Conservation (phyloP, 2,113 vertebrate genomes). For the Plecotus auritus region DNA sequence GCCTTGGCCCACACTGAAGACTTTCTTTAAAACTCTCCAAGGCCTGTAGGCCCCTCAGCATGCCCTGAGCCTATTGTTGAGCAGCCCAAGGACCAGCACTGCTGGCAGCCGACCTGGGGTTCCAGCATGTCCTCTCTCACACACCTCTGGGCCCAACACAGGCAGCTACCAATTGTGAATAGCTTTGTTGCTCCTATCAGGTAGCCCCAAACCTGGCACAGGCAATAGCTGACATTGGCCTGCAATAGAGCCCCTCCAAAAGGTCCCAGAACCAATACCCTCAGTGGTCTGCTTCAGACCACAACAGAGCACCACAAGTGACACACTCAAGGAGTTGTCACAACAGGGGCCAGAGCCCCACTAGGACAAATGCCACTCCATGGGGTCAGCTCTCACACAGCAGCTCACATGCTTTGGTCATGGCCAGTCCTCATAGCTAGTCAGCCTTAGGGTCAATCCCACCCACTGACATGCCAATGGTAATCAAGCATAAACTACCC, state of each 20-base stretch:
- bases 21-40: not conserved
- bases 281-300: not conserved
- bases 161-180: not conserved
- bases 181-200: not conserved
- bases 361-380: not conserved
- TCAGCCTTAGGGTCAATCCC: not conserved
- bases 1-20: not conserved
- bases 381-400: not conserved
- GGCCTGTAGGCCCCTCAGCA: not conserved
- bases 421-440: not conserved
- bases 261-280: not conserved
- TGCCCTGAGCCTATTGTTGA: not conserved
- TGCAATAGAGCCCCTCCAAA: not conserved
- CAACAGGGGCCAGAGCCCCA: not conserved
- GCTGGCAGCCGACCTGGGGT: not conserved
- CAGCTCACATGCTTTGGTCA: not conserved
- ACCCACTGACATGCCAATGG: not conserved
- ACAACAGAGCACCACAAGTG: not conserved
- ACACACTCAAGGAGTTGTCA: not conserved
- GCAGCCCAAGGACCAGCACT: not conserved
- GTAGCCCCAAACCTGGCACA: not conserved
- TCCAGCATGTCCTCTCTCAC: not conserved
- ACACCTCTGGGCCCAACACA: not conserved
- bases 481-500: not conserved
- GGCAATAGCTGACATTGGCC: not conserved